Conservation (phyloP, 2,797 vertebrate species). For the Anguilla pacifica region DNA sequence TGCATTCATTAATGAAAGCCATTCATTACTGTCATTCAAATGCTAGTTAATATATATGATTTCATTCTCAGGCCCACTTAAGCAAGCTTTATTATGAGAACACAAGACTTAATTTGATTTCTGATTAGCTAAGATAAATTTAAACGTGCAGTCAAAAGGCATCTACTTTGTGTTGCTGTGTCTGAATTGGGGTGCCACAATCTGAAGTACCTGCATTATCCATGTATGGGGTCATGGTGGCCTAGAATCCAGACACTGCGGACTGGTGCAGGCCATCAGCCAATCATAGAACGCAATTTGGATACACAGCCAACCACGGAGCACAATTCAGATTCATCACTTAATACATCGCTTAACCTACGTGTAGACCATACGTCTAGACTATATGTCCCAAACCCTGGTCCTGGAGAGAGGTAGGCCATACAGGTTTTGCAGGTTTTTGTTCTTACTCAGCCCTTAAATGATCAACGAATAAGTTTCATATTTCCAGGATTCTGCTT, state of each 20-base stretch:
- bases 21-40: conserved; percentile 69
- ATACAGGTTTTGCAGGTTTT: background rate
- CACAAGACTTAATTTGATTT: conserved; percentile 74
- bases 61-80: conserved; percentile 74
- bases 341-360: too few relatives aligned
- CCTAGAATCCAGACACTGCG: too few relatives aligned
- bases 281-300: too few relatives aligned
- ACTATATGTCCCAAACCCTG: background rate
- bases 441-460: background rate
- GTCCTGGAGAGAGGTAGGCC: too few relatives aligned
- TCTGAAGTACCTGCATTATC: too few relatives aligned
- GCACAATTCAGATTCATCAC: too few relatives aligned
- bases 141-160: conserved; percentile 47
- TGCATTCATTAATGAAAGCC: conserved; percentile 73
- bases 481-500: too few relatives aligned
- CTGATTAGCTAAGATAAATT: conserved; percentile 74
- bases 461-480: too few relatives aligned
- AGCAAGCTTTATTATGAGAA: conserved; percentile 70
- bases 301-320: too few relatives aligned
- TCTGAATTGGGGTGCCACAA: conserved; percentile 14
- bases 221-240: too few relatives aligned
- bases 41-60: conserved; percentile 76
- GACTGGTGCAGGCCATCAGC: too few relatives aligned
- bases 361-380: background rate
- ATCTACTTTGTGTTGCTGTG: background rate